phyloP scores from a whole-genome alignment of 2,797 vertebrate genomes.

The Lindbergichthys nudifrons region DNA sequence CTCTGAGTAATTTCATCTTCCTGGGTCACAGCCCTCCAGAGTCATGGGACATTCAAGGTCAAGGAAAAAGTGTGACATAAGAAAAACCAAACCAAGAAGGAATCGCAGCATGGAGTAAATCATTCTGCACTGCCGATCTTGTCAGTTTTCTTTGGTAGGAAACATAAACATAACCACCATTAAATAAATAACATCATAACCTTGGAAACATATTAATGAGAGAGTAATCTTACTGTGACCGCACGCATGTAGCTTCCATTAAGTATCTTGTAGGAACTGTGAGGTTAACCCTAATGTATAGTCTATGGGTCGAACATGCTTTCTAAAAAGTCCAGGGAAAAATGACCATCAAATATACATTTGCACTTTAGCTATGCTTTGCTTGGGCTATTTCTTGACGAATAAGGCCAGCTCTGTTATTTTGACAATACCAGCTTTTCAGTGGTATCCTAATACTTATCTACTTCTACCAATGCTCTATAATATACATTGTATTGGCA shows the following conservation, averaged over 20 bases:
- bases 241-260: slow-evolving; percentile 18
- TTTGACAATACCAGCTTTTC: slow-evolving; percentile 15
- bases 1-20: slow-evolving; percentile 45
- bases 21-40: slow-evolving; percentile 35
- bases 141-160: slow-evolving; percentile 1
- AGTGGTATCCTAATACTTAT: slow-evolving; percentile 38
- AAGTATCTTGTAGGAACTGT: slow-evolving; percentile 17
- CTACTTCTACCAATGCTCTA: slow-evolving; percentile 11
- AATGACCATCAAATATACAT: slow-evolving; percentile 34
- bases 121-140: background rate
- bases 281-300: background rate
- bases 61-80: slow-evolving; percentile 33
- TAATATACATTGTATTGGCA: slow-evolving; percentile 4
- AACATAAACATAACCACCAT: background rate
- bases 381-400: background rate
- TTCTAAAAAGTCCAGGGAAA: slow-evolving; percentile 18
- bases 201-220: slow-evolving; percentile 1
- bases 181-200: background rate
- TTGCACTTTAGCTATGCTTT: slow-evolving; percentile 17
- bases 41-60: slow-evolving; percentile 34
- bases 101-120: background rate
- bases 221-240: background rate
- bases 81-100: background rate
- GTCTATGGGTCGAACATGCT: background rate
- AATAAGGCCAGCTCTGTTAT: slow-evolving; percentile 23